Base-by-base conservation (phyloP, 2,888 invertebrate species). In the Epirrita christyi region DNA sequence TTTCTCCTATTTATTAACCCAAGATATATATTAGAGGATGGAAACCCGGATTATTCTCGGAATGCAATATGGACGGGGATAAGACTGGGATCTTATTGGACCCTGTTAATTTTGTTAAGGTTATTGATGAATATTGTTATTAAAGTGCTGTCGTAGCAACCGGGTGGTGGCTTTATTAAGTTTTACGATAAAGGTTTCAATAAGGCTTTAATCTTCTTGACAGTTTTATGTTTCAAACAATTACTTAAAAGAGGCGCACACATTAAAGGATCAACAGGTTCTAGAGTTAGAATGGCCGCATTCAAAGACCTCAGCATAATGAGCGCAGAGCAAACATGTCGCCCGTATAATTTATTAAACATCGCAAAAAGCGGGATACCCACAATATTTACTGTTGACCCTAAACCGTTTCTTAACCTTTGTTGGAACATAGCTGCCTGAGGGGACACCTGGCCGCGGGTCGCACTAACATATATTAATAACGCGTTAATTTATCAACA, bases 401-500 rank as follows among this genome's bases (percentile, higher is more conserved):
- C 80, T 67, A 84, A 84, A 85, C 79, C 78, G 83, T 84, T 86
- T 86, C 88, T 88, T 86, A 83, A 80, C 85, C 89, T 91, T 91
- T 89, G 89, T 88, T 77, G 78, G 75, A 78, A 75, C 83, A 85
- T 82, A 80, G 78, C 81, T 68, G 76, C 83, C 89, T 85, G 76
- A 75, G 80, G 90, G 86, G 88, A 88, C 91, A 89, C 87, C 88
- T 89, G 86, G 83, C 85, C 79, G 79, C 83, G 81, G 86, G 85
- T 85, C 88, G 84, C 87, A 70, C 76, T 83, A 86, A 83, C 89
- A 91, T 88, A 90, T 92, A 92, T 91, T 92, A 92, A 92, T 92
- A 92, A 90, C 88, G 81, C 86, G 85, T 85, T 91, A 91, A 92
- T 91, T 90, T 90, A 91, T 90, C 89, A 92, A 90, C 90, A 86